Evolutionary conservation across 2,797 vertebrate genomes (phyloP), one percentile per base, ranked within the genome.

Genomic region (Rhinichthys osculus): DNA sequence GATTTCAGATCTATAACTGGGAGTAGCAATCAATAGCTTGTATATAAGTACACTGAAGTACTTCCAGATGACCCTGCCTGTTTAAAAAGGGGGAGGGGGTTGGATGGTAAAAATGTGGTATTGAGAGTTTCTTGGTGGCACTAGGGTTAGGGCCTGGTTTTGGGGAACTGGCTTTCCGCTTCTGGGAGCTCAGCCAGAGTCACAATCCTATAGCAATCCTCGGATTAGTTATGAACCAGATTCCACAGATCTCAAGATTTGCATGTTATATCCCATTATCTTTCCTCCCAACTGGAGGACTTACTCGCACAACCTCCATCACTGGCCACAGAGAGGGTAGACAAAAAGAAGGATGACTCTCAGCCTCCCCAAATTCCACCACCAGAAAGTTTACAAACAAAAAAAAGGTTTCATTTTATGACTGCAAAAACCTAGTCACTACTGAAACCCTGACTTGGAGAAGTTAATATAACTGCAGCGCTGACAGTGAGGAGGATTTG

Each of bases 251-350:
- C 90, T 94, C 89, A 90, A 94, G 94, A 95, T 95, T 95, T 94
- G 91, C 93, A 94, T 91, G 91, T 93, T 94, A 93, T 94, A 94
- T 92, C 93, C 93, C 93, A 95, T 94, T 94, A 95, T 95, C 94
- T 95, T 91, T 88, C 89, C 90, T 7, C 69, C 89, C 93, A 94
- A 95, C 92, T 92, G 93, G 90, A 94, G 90, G 92, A 90, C 91
- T 90, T 89, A 90, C 91, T 91, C 87, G 85, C 86, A 90, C 90
- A 85, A 90, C 90, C 89, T 85, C 87, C 90, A 89, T 91, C 88
- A 83, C 82, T 71, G 19, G 62, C 84, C 90, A 90, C 78, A 33
- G 44, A 33, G 38, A 44, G 47, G 6, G 21, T 62, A 27, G 57
- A 30, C 3, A 54, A 38, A 81, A 62, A 82, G 21, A 13, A 76